Evolutionary conservation across 2,888 invertebrate species (phyloP).

Genomic region (Chouioia cunea): DNA sequence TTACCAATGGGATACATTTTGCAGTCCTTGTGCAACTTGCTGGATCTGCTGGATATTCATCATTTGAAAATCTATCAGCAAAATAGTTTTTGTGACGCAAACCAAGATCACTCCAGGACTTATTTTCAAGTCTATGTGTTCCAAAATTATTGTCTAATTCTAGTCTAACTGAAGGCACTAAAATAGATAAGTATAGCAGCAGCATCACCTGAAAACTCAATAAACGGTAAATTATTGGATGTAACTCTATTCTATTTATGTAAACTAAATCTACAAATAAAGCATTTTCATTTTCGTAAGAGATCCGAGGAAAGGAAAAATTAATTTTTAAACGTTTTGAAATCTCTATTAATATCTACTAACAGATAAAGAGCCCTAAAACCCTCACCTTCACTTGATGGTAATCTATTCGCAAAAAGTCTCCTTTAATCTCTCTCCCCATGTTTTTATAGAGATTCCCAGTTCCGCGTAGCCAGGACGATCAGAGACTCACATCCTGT

Average conservation of each 20-base stretch:
- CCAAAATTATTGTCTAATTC: slow-evolving; percentile 56
- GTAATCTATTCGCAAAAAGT: not conserved
- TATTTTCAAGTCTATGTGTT: slow-evolving; percentile 53
- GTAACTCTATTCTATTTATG: too few relatives aligned
- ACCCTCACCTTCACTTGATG: slow-evolving; percentile 3
- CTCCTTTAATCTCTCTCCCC: not conserved
- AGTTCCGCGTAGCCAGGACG: not conserved
- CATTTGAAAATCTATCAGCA: slow-evolving; percentile 58
- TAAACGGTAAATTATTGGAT: too few relatives aligned
- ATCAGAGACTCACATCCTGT: slow-evolving; percentile 34
- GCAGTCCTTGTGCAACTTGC: slow-evolving; percentile 78
- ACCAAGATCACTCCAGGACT: slow-evolving; percentile 57
- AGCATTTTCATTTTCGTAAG: too few relatives aligned
- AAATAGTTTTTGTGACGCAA: slow-evolving; percentile 56
- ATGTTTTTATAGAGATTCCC: not conserved
- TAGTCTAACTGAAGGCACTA: slow-evolving; percentile 46
- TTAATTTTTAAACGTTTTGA: too few relatives aligned
- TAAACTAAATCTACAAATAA: too few relatives aligned
- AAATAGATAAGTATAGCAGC: slow-evolving; percentile 49
- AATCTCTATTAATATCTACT: not conserved
- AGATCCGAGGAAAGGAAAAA: too few relatives aligned
- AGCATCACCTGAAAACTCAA: slow-evolving; percentile 53
- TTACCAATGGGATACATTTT: slow-evolving; percentile 77
- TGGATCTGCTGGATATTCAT: slow-evolving; percentile 58
- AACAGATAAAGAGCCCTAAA: not conserved